Evolutionary conservation across 2,113 vertebrate genomes (phyloP), one percentile per base, ranked within the genome.

Genomic region (Haliaeetus leucogaster): DNA sequence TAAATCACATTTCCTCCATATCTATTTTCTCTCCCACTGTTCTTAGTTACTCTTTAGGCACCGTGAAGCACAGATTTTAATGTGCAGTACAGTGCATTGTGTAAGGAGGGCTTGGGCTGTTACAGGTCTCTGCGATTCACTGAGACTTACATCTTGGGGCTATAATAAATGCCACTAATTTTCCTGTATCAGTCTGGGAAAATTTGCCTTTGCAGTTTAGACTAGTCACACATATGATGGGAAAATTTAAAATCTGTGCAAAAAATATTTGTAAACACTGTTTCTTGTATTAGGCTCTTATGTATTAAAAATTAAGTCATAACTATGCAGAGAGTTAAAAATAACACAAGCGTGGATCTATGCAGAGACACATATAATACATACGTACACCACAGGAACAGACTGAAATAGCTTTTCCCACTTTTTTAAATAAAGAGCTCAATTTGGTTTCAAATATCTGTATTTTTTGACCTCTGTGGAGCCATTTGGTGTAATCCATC

Each of bases 81-180:
- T 27, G 26, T 0, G 3, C 42, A 85, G 12, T 65, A 29, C 30
- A 43, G 25, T 2, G 0, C 4, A 1, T 43, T 56, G 9, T 50
- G 18, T 36, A 43, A 58, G 14, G 22, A 25, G 26, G 21, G 34
- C 32, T 65, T 65, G 43, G 6, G 65, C 50, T 58, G 32, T 14
- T 10, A 21, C 23, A 29, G 16, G 20, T n/a, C 61, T 40, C 38
- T 40, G 16, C 30, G 63, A 47, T 56, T 48, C 48, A 22, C 21
- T n/a, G 17, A 62, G 55, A 40, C 11, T 9, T 43, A 20, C 18
- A 16, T 45, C 32, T 38, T 63, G 30, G 43, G 17, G 36, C 12
- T 34, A 11, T 34, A 52, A 65, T 45, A 72, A 66, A 52, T 29
- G 8, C 13, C 32, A 25, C 22, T 52, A 9, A 29, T 16, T 65